Conservation (phyloP, 1,140 invertebrate species). For the Dolichoris vasculosae region DNA sequence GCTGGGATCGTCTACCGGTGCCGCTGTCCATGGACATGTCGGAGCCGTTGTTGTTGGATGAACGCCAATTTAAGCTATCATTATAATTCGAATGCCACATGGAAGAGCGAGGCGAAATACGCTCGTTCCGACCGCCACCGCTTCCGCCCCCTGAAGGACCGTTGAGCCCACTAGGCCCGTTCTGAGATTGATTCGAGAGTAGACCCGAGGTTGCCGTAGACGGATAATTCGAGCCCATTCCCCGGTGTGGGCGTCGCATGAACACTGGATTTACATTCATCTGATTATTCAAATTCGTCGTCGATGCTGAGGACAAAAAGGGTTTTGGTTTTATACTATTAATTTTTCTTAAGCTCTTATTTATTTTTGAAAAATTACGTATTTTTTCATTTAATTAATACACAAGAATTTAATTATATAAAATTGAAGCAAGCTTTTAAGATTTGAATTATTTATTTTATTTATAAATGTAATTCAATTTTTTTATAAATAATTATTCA, state of each 20-base stretch:
- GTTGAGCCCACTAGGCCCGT: conserved; percentile 4
- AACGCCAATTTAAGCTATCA: conserved; percentile 25
- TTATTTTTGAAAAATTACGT: neutral
- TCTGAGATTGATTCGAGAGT: conserved; percentile 41
- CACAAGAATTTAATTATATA: neutral
- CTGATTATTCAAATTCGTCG: conserved; percentile 34
- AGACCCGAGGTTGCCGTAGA: conserved; percentile 49
- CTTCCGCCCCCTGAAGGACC: neutral
- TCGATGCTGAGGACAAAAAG: conserved; percentile 8
- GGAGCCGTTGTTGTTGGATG: neutral
- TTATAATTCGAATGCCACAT: conserved; percentile 52
- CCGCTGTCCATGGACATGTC: conserved; percentile 19
- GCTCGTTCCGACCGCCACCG: conserved; percentile 35
- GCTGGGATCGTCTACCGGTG: conserved; percentile 1
- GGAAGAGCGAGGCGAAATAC: conserved; percentile 39
- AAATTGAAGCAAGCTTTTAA: neutral
- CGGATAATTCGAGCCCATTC: conserved; percentile 28
- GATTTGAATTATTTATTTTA: neutral
- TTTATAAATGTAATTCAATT: neutral
- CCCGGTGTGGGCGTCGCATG: conserved; percentile 44
- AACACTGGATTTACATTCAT: conserved; percentile 40
- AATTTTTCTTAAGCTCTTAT: neutral
- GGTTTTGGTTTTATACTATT: neutral
- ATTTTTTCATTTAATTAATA: neutral
- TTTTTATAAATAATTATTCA: no score